phyloP scores from a whole-genome alignment of 1,140 invertebrate species.

The Macrobrachium nipponense region DNA sequence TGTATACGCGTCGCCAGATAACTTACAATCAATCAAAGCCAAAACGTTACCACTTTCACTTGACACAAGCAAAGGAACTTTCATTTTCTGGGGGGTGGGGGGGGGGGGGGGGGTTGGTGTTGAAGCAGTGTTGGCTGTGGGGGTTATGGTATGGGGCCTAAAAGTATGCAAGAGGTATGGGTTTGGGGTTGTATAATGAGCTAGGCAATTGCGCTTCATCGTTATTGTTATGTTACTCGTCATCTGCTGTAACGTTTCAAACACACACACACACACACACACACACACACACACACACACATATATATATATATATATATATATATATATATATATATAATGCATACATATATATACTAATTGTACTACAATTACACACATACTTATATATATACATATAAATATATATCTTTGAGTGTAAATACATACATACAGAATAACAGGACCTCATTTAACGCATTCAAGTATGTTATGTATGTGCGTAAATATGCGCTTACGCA shows the following conservation, averaged over 20 bases:
- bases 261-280: slow-evolving; percentile 10
- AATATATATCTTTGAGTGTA: background rate
- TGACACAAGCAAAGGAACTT: too few relatives aligned
- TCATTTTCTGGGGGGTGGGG: too few relatives aligned
- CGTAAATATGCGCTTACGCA: background rate
- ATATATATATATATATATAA: background rate
- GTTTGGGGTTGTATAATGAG: too few relatives aligned
- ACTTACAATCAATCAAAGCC: too few relatives aligned
- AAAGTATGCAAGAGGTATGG: background rate
- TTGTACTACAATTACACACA: too few relatives aligned
- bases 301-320: slow-evolving; percentile 11
- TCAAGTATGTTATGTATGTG: too few relatives aligned
- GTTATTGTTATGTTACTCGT: background rate
- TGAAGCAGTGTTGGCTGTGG: too few relatives aligned
- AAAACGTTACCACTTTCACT: too few relatives aligned
- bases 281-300: background rate
- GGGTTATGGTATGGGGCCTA: too few relatives aligned
- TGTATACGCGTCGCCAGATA: too few relatives aligned
- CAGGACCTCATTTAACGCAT: background rate
- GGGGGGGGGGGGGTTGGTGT: background rate
- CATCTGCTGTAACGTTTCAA: background rate
- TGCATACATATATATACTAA: background rate
- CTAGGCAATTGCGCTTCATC: background rate
- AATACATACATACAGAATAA: background rate
- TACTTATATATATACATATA: slow-evolving; percentile 22